These are phyloP conservation scores for Etia nguti DNA, from an alignment of 2,113 vertebrate species.

Conservation along the genomic window DNA sequence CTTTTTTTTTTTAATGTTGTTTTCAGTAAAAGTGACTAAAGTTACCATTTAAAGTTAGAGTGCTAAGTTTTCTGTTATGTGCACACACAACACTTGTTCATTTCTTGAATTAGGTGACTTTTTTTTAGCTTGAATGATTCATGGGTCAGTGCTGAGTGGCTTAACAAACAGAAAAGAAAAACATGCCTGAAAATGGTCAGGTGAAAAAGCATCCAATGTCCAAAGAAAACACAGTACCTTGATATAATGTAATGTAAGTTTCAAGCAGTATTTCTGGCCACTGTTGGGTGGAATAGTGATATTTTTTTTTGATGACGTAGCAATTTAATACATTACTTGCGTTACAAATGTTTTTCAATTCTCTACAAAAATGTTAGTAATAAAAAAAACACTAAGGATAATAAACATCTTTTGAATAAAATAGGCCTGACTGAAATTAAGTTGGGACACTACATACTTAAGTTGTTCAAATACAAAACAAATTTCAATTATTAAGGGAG, in stretches of 20 bases:
- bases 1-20: neutral
- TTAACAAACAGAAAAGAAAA: too few relatives aligned
- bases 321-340: neutral
- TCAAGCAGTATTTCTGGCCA: neutral
- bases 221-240: too few relatives aligned
- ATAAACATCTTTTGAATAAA: neutral
- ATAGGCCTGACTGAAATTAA: neutral
- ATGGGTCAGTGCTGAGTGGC: too few relatives aligned
- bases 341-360: neutral
- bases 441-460: neutral
- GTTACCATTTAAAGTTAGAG: neutral
- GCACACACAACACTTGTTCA: neutral
- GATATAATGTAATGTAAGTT: too few relatives aligned
- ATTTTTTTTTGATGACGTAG: neutral
- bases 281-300: neutral
- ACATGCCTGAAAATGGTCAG: too few relatives aligned
- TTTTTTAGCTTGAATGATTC: neutral
- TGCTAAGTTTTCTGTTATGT: neutral
- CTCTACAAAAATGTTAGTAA: neutral
- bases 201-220: too few relatives aligned
- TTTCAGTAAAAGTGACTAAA: neutral
- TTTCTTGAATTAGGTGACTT: neutral
- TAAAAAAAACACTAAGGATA: neutral
- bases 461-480: neutral
- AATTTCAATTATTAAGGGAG: neutral